Base-by-base conservation (phyloP, 2,797 vertebrate species). In the Masticophis lateralis region DNA sequence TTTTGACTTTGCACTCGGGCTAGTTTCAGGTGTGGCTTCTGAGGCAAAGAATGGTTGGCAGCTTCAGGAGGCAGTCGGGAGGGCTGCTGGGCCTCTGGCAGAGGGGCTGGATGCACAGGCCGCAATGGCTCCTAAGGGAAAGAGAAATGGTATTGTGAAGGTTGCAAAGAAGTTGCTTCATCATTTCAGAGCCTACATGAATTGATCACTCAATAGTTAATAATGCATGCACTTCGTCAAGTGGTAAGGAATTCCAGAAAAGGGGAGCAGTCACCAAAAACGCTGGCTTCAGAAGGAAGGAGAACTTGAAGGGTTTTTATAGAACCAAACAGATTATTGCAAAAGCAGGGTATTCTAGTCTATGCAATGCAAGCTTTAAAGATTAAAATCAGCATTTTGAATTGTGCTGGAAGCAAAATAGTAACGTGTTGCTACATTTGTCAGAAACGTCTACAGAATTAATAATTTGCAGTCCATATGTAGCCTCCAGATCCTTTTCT, bases 21-120 rank as follows among this genome's bases (percentile, higher is more conserved):
- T 95, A 99, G 97, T 96, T 99, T 99, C 95, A 99, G 98, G 97
- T 99, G 99, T 32, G 99, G 99, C 95, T 99, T 99, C 96, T 99
- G 99, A 94, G 99, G 99, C 32, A 97, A 97, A 16, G 98, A 98
- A 51, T 98, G 99, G 94, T 96, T 98, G 92, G 98, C 97, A 32
- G 99, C 99, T 96, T 99, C 99, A 0, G 98, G 98, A 91, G 99
- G 98, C 95, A 99, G 97, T 59, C 98, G 98, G 0, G 97, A 95
- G 3, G 98, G 97, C 5, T 98, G 98, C 0, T 96, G 97, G 0
- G 99, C 99, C 88, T 99, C 98, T 0, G 97, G 93, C 94, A 98
- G 97, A 0, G 91, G 99, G 96, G 96, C 99, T 92, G 95, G 99
- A 96, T 95, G 99, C 96, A 97, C 86, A 51, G 97, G 98, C 63